phyloP scores from a whole-genome alignment of 2,888 invertebrate species.

The Thymelicus lineola region DNA sequence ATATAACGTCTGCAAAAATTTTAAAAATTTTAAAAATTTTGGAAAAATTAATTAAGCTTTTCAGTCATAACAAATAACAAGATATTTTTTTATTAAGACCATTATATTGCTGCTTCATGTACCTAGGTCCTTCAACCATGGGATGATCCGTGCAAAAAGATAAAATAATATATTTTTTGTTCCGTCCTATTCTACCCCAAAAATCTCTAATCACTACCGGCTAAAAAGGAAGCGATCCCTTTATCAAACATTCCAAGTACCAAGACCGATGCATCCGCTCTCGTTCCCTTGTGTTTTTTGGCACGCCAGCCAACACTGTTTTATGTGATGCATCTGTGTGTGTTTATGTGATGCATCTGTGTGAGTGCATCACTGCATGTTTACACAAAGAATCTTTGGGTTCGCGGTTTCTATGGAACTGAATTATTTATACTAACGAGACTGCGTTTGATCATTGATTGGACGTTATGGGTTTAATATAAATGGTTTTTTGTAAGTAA shows the following conservation, averaged over 20 bases:
- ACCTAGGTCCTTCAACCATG: no score
- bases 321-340: constrained; percentile 71
- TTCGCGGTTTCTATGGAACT: constrained; percentile 37
- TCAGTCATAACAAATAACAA: no score
- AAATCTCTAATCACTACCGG: not conserved
- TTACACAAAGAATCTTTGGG: constrained; percentile 48
- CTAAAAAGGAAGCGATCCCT: not conserved
- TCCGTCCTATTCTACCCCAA: no score
- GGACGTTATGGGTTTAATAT: not conserved
- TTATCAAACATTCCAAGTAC: constrained; percentile 53
- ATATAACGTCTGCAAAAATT: no score
- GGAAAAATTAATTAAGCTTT: no score
- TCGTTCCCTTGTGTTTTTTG: constrained; percentile 79
- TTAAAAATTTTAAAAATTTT: no score
- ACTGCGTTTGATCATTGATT: constrained; percentile 27
- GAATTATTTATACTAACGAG: constrained; percentile 29
- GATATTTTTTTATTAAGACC: no score
- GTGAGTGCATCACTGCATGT: constrained; percentile 42
- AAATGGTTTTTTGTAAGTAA: no score
- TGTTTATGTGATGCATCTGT: constrained; percentile 31
- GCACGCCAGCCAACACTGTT: constrained; percentile 79
- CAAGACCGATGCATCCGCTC: constrained; percentile 54
- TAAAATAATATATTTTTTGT: no score
- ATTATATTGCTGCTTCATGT: no score
- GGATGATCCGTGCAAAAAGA: no score